Evolutionary conservation across 2,888 invertebrate genomes (phyloP), one percentile per base, ranked within the genome.

Genomic region (Harmothoe impar): DNA sequence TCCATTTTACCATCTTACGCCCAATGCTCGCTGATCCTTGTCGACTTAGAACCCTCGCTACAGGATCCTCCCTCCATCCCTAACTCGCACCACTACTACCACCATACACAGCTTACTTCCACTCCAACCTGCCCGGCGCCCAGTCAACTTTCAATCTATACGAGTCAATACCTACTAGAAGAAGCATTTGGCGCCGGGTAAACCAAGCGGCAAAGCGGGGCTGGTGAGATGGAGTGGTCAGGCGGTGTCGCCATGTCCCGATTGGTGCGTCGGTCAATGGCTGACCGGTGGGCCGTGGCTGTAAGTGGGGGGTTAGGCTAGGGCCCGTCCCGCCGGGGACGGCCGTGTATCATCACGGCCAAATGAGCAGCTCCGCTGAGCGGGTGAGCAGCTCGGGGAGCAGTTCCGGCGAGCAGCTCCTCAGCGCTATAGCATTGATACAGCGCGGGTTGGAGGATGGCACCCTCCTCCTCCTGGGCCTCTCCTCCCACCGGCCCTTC

Each of bases 121-220:
- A 77, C 77, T 25, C 25, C 15, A n/a, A 77, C 25, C 25, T 54
- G 54, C 54, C 25, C 25, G 15, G 15, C 52, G 25, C 29, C 54
- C 54, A 86, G 86, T 86, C 86, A 81, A 81, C 35, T 81, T 43
- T 56, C 86, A 86, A 52, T 86, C 86, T 86, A 86, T 86, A 29
- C 12, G n/a, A 85, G 85, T 85, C 85, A 85, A 85, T 85, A 86
- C 81, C 81, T 43, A 81, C 81, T 81, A n/a, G 35, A 33, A 23
- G 81, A 15, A 81, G 81, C 81, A 81, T 81, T 81, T 81, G 81
- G 81, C 81, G 81, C 35, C 81, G 43, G 17, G 81, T 81, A 33
- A 81, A 81, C 81, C 81, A 43, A 43, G 35, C 81, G 81, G 35
- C 35, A 33, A 20, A 43, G 81, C 81, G 20, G 43, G 3, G 1